Percentiles rank a stretch among this genome's conserved stretches.
Evolutionary conservation across 2,113 vertebrate genomes (phyloP).

Genomic region (Amblyopsis rosae): DNA sequence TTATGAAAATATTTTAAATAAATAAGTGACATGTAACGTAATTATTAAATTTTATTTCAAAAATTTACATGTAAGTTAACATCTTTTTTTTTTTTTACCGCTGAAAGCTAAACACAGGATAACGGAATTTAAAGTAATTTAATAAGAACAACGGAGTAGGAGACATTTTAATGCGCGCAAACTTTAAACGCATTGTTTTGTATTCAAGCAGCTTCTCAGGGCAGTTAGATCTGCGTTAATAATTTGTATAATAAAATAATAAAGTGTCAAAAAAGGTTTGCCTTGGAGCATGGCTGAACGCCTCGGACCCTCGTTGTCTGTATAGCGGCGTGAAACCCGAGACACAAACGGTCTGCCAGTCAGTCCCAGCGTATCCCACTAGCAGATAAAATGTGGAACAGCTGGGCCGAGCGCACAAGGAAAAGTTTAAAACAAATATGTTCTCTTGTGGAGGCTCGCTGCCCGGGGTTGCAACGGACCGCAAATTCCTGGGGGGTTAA

Average conservation of each 20-base stretch:
- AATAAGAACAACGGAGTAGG: slow-evolving; percentile 32
- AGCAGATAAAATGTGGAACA: slow-evolving; percentile 93
- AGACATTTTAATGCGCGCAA: slow-evolving; percentile 22
- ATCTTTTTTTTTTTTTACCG: background rate
- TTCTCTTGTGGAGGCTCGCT: slow-evolving; percentile 79
- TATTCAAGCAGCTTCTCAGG: slow-evolving; percentile 37
- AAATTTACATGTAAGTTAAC: background rate
- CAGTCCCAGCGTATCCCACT: slow-evolving; percentile 68
- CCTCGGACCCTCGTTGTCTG: slow-evolving; percentile 60
- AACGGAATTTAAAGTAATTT: slow-evolving; percentile 25
- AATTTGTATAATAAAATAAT: too few species aligned
- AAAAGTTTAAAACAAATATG: slow-evolving; percentile 92
- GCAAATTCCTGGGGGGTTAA: background rate
- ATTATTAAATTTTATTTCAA: background rate
- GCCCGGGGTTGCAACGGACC: slow-evolving; percentile 50
- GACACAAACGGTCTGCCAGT: slow-evolving; percentile 76
- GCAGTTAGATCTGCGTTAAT: slow-evolving; percentile 45
- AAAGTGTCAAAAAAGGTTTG: slow-evolving; percentile 58
- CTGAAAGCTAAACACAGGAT: slow-evolving; percentile 7
- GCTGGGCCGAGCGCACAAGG: slow-evolving; percentile 84
- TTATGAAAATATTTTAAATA: slow-evolving; percentile 5
- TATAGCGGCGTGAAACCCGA: slow-evolving; percentile 70
- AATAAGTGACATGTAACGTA: slow-evolving; percentile 27
- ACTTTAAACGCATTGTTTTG: slow-evolving; percentile 48
- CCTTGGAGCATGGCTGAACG: slow-evolving; percentile 62